Conservation (phyloP, 2,797 vertebrate species). For the Lepus oiostolus region DNA sequence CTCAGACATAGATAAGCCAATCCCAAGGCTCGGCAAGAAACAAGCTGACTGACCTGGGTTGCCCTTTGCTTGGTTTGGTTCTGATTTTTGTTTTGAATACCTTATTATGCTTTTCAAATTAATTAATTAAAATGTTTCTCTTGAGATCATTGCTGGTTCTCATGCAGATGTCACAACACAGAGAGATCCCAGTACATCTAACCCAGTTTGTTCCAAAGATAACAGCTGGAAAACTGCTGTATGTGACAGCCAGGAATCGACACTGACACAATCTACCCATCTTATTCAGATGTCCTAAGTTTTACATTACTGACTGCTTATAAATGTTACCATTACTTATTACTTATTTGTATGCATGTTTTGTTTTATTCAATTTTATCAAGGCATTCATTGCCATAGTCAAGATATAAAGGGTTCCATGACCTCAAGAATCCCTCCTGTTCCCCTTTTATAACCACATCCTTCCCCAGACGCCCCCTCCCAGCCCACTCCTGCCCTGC, state of each 20-base stretch:
- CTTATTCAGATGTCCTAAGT: not conserved
- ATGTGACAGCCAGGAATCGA: not conserved
- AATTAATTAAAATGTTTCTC: conserved; percentile 4
- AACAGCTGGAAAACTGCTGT: not conserved
- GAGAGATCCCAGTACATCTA: not conserved
- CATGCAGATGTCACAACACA: not conserved
- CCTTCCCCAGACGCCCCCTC: not conserved
- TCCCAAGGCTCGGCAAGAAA: not conserved
- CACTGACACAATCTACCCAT: too few species aligned
- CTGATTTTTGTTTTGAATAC: conserved; percentile 39
- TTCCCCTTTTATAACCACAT: not conserved
- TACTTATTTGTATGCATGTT: not conserved
- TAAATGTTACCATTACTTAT: too few species aligned
- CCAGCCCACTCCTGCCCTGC: not conserved
- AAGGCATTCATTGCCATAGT: not conserved
- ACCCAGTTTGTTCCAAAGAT: not conserved
- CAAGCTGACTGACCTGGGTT: not conserved
- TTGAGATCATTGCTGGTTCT: not conserved
- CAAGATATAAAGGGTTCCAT: not conserved
- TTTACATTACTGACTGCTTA: not conserved
- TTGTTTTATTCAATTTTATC: not conserved
- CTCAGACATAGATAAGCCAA: not conserved
- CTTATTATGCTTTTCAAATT: conserved; percentile 30
- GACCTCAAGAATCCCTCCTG: not conserved
- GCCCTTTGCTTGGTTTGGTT: not conserved